Evolutionary conservation across 2,113 vertebrate species (phyloP), one percentile per base, ranked within the genome.

Genomic region (Psophia crepitans): DNA sequence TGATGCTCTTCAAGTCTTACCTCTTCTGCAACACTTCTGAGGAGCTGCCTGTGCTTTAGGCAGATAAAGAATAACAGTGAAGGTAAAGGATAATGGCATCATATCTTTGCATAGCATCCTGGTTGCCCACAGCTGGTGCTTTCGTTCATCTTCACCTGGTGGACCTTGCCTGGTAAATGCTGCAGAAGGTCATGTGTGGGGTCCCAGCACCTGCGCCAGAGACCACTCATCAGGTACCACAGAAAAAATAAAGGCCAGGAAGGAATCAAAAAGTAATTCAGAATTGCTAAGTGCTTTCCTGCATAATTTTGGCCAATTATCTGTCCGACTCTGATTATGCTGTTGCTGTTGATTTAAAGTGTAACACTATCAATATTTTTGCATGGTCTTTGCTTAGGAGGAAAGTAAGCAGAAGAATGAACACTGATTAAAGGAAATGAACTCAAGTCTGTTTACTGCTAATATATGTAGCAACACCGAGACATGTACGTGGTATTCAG

Each of bases 381-480:
- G 26, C 28, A 46, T 24, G 46, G 24, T 64, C 77, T 91, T 89
- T 91, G 74, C 53, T 84, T 61, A 66, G 41, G 43, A 81, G 49
- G 66, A 74, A 79, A 83, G 61, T 35, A 80, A 85, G 74, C 74
- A 95, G 87, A 95, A 92, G 70, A 91, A 90, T 87, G 89, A 96
- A 39, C 66, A 35, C 66, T 69, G 74, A 89, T 95, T 91, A 84
- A 82, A 65, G 61, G 39, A 96, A 92, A 95, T 76, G 80, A 89
- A 92, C 89, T 22, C 60, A 89, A 94, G 73, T 87, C 69, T 95
- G 37, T 93, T 95, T 87, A 84, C 92, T 73, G 79, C 71, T 92
- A 87, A 89, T 65, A 30, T 41, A 81, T 44, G 33, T 44, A 58
- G 44, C 57, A 92, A 73, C 44, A 28, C 43, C 51, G 35, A 94